A percentile compares a stretch with the other conserved stretches of the same genome.
Evolutionary conservation across 2,888 invertebrate genomes (phyloP).

Genomic region (Acronicta alni): DNA sequence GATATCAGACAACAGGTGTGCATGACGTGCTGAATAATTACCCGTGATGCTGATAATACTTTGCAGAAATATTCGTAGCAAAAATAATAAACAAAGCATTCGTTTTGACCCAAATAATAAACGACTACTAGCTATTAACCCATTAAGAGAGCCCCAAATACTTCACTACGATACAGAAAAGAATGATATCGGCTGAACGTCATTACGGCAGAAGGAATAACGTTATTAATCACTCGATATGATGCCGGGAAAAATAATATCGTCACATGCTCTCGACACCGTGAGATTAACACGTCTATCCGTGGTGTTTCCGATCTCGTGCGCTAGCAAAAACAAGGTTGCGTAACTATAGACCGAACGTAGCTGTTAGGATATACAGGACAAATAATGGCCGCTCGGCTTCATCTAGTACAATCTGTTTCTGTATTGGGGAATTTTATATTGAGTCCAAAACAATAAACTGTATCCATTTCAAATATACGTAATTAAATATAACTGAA

Average conservation of each 20-base stretch:
- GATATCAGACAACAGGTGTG: too few species aligned
- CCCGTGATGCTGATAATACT: too few species aligned
- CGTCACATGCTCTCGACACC: slow-evolving; percentile 86
- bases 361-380: slow-evolving; percentile 39
- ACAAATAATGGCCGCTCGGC: slow-evolving; percentile 23
- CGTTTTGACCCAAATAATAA: slow-evolving; percentile 42
- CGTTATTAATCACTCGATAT: slow-evolving; percentile 87
- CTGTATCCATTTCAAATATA: too few species aligned
- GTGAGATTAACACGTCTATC: slow-evolving; percentile 85
- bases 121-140: slow-evolving; percentile 62
- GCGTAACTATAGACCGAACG: slow-evolving; percentile 42
- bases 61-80: not conserved
- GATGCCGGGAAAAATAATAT: slow-evolving; percentile 85
- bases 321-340: slow-evolving; percentile 57
- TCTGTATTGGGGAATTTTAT: too few species aligned
- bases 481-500: too few species aligned
- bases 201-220: slow-evolving; percentile 80
- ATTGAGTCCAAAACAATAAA: too few species aligned
- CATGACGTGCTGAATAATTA: too few species aligned
- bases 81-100: slow-evolving; percentile 41
- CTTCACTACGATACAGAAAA: slow-evolving; percentile 65
- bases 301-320: slow-evolving; percentile 66
- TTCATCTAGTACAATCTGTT: not conserved
- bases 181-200: slow-evolving; percentile 72
- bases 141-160: slow-evolving; percentile 68